Base-by-base conservation (phyloP, 2,888 invertebrate species). In the Aleiodes alternator region DNA sequence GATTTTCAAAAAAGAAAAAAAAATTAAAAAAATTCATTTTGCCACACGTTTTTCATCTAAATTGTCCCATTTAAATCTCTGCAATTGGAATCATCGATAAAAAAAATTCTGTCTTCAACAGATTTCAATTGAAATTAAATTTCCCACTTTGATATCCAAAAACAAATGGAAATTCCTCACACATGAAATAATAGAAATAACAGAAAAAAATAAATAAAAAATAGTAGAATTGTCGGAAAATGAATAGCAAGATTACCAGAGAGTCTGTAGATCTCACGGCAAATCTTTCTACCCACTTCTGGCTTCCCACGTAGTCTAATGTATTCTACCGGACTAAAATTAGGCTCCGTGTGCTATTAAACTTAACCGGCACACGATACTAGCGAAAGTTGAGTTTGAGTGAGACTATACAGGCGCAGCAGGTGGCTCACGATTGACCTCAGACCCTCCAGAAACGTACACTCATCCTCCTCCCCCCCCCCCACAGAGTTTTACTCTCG, bases 371-470 rank as follows among this genome's bases (percentile, higher is more conserved):
- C 68, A 14, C 31, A 64, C 68, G 51, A 68, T 68, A 68, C 68
- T 31, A 51, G 14, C 51, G 51, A 68, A 68, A 68, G 68, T 68
- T 68, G 68, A 34, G 51, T 68, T 51, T 51, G 31, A 68, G 29
- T 51, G 50, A 50, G 51, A 68, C 68, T 68, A 68, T 71, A 71
- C 71, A 71, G 48, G 59, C 71, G 71, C 71, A 71, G 71, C 71
- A 71, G 71, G 71, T 71, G 71, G 71, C 71, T 31, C 50, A 59
- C 71, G 71, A 71, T 71, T 71, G 71, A 71, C 71, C 70, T 56
- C 70, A 56, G 48, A 70, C 43, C 55, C 57, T 48, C 50, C 64
- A 64, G 43, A 64, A 23, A 64, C 43, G 43, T 64, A 23, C 50
- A 50, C 51, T 29, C 51, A 23, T 9, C 9, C 29, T 11, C 31